A percentile compares a stretch with the other conserved stretches of the same genome.
These are phyloP conservation scores for Parnassius orleans DNA, from an alignment of 2,888 invertebrate species.

Conservation along the genomic window DNA sequence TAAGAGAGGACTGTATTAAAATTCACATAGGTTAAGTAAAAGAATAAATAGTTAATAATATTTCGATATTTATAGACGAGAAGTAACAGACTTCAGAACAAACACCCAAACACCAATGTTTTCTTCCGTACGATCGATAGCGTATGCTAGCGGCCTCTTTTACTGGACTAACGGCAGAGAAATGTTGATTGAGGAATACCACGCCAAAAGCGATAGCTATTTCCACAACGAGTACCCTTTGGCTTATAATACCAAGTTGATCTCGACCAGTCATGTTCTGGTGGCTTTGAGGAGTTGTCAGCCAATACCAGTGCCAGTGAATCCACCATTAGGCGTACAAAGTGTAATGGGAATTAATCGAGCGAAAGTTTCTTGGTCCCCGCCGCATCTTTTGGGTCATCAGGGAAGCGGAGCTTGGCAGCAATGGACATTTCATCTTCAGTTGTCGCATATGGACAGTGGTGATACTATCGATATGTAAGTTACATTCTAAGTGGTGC, in stretches of 20 bases:
- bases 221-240: constrained; percentile 88
- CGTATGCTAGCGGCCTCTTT: constrained; percentile 88
- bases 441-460: constrained; percentile 78
- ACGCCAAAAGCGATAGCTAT: constrained; percentile 84
- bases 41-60: neutral
- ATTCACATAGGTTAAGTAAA: too few relatives aligned
- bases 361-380: constrained; percentile 91
- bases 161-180: constrained; percentile 92
- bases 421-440: constrained; percentile 90
- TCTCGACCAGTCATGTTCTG: constrained; percentile 64
- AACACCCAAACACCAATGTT: constrained; percentile 89
- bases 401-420: constrained; percentile 86
- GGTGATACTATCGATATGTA: constrained; percentile 61
- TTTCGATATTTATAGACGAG: constrained; percentile 72
- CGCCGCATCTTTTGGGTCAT: constrained; percentile 87
- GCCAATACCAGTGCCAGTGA: constrained; percentile 89
- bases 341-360: constrained; percentile 88
- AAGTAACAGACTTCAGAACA: constrained; percentile 85
- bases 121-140: constrained; percentile 86
- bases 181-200: constrained; percentile 90
- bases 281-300: constrained; percentile 86
- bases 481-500: constrained; percentile 31
- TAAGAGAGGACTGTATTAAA: too few relatives aligned
- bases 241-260: constrained; percentile 59
- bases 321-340: constrained; percentile 89